Evolutionary conservation across 2,797 vertebrate genomes (phyloP), one percentile per base, ranked within the genome.

Genomic region (Euthynnus affinis): DNA sequence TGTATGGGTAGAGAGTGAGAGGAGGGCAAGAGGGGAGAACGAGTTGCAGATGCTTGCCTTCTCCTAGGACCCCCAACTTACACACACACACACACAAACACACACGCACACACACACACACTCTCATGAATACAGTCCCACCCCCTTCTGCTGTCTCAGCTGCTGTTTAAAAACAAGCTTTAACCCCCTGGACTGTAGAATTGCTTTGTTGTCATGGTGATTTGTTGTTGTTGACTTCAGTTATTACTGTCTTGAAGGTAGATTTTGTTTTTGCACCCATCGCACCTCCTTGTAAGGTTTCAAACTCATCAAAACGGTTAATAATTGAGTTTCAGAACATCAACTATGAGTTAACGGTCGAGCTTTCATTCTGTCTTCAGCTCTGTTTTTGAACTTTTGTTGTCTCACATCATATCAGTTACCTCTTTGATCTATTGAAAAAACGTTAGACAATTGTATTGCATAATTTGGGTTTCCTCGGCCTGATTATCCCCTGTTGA

Each of bases 11-110:
- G 59, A 75, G 71, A 70, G 71, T 64, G 59, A 82, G 71, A 52
- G 42, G 52, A 83, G 76, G 75, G 78, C 63, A 83, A 78, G 72
- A 71, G 73, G 57, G 82, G 74, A 71, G 81, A 86, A 83, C 20
- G 44, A 87, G 82, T 85, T 86, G 71, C 87, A 90, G 84, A 89
- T 86, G 88, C 68, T 82, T 1, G 2, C 69, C 79, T 80, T 52
- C 42, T 76, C 20, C 2, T 25, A 44, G 71, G 27, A 56, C 62
- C 60, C 51, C 44, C 40, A 57, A 59, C 60, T 63, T 23, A 44
- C 46, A 57, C 13, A 48, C 48, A 58, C 34, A 25, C 62, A 15
- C 6, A 48, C 25, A 32, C 42, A 22, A 42, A 56, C 15, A 27
- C 57, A 27, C 60, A 64, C 58, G 23, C 14, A 74, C 13, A 40